phyloP scores from a whole-genome alignment of 1,140 invertebrate genomes.

The Mya arenaria region DNA sequence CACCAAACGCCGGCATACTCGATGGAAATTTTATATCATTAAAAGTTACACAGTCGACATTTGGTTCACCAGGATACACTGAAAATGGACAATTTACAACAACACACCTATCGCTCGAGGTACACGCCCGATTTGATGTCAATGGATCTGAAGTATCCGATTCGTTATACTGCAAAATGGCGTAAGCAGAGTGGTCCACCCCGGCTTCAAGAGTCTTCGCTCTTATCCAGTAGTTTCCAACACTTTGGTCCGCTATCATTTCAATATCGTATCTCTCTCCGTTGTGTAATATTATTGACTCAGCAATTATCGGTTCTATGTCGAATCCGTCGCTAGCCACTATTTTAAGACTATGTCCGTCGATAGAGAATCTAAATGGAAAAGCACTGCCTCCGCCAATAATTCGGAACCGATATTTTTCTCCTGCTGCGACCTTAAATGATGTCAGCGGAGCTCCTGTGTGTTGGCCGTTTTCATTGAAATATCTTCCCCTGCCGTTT shows the following conservation, averaged over 20 bases:
- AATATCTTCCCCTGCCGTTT: conserved; percentile 60
- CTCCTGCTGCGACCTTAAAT: conserved; percentile 52
- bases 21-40: conserved; percentile 42
- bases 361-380: conserved; percentile 85
- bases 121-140: background rate
- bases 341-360: conserved; percentile 81
- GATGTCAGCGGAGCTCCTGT: conserved; percentile 57
- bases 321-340: conserved; percentile 91
- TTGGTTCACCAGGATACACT: conserved; percentile 25
- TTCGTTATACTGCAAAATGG: background rate
- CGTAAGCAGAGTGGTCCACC: conserved; percentile 30
- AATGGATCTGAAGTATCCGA: background rate
- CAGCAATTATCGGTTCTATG: conserved; percentile 85
- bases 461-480: conserved; percentile 84
- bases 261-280: conserved; percentile 94
- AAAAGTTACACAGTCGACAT: conserved; percentile 44
- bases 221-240: background rate
- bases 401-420: conserved; percentile 57
- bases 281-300: conserved; percentile 58
- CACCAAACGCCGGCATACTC: background rate
- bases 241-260: conserved; percentile 79
- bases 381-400: conserved; percentile 56
- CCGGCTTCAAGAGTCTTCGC: conserved; percentile 34
- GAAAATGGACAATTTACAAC: background rate
- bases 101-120: background rate